Evolutionary conservation across 2,797 vertebrate species (phyloP).

Genomic region (Masticophis lateralis): DNA sequence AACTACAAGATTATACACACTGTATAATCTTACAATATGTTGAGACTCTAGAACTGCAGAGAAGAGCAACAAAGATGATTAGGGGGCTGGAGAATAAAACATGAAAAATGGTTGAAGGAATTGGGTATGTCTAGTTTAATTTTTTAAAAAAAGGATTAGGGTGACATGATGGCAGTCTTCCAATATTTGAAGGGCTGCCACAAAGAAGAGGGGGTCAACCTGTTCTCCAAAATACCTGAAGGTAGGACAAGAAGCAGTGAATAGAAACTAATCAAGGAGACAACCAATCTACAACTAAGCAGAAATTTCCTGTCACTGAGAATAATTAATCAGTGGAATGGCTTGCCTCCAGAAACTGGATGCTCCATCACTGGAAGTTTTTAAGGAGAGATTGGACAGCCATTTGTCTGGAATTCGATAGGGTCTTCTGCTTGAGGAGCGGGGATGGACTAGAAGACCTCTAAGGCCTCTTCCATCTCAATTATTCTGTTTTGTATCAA

Average conservation of each 20-base stretch:
- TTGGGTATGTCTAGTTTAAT: not conserved
- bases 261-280: too few relatives aligned
- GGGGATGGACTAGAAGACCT: not conserved
- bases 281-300: not conserved
- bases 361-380: not conserved
- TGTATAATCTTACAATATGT: not conserved
- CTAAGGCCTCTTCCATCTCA: not conserved
- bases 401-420: not conserved
- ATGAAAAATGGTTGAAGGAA: not conserved
- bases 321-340: not conserved
- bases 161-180: not conserved
- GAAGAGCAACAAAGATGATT: not conserved
- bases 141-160: not conserved
- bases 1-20: not conserved
- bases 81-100: not conserved
- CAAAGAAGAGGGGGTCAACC: too few relatives aligned
- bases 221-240: too few relatives aligned
- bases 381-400: not conserved
- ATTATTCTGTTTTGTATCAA: not conserved
- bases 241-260: too few relatives aligned
- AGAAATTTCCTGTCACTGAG: not conserved
- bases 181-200: too few relatives aligned
- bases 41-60: not conserved
- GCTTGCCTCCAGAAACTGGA: not conserved
- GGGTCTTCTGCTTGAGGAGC: not conserved